Evolutionary conservation across 1,140 invertebrate genomes (phyloP), one percentile per base, ranked within the genome.

Genomic region (Brachionus plicatilis): DNA sequence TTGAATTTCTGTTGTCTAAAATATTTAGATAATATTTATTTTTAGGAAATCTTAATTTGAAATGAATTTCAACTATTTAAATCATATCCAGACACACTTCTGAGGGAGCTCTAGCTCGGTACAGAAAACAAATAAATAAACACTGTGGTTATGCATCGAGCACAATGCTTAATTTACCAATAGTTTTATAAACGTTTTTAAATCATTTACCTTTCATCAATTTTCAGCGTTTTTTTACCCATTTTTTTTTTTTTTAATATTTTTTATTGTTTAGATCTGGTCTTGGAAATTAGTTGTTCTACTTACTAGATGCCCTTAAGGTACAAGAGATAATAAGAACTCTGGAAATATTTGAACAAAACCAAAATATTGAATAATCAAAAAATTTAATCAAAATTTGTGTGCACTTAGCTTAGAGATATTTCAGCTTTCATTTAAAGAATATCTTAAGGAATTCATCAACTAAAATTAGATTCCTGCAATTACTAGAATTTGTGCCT

Each of bases 11-110:
- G 53, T 60, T 60, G 53, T 60, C 53, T 33, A 68, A 68, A 68
- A 68, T 68, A 68, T 33, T 68, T 68, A 68, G 66, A 68, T 68
- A 68, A 68, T 60, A 60, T 60, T 60, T 60, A 60, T 60, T 60
- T 60, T 20, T 20, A 60, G 9, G 53, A 60, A 60, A 60, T 20
- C 53, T 60, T 60, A 60, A 60, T 60, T 60, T 60, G n/a, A 20
- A 60, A 60, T 60, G 27, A 60, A 20, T 60, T 60, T 60, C 20
- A 60, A 60, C 53, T 60, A 60, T 60, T 60, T 60, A 60, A 60
- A 60, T 60, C 53, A 60, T 60, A 60, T 60, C 53, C 53, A 60
- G 53, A 60, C 53, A 60, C 53, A n/a, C n/a, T n/a, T n/a, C n/a
- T n/a, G n/a, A n/a, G n/a, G n/a, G n/a, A n/a, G n/a, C n/a, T n/a